Conservation (phyloP, 2,113 vertebrate genomes). For the Pomatostomus ruficeps region DNA sequence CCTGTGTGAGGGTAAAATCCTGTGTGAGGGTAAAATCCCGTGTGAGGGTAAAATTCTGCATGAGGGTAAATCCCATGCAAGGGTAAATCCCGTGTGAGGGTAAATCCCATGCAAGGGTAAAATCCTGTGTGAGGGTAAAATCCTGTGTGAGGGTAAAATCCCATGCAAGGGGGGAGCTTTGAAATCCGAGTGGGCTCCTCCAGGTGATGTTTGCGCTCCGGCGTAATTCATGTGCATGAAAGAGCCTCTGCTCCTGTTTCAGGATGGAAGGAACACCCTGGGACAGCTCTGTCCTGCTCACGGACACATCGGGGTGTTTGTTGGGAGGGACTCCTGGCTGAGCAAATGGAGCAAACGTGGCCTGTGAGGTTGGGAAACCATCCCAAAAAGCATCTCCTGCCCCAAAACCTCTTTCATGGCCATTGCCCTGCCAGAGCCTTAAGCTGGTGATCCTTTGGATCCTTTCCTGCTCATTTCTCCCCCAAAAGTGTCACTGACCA, state of each 20-base stretch:
- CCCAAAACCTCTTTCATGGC: not conserved
- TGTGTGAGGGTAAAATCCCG: no score
- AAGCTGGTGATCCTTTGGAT: rapidly evolving
- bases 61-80: no score
- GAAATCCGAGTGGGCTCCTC: constrained; percentile 48
- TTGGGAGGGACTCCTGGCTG: not conserved
- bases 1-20: no score
- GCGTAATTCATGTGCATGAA: constrained; percentile 13
- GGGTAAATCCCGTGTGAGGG: no score
- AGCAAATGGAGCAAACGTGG: rapidly evolving
- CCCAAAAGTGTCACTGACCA: not conserved
- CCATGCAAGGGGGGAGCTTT: no score
- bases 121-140: not conserved
- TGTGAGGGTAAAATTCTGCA: no score
- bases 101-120: no score
- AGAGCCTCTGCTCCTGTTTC: constrained; percentile 23
- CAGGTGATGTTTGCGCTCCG: not conserved
- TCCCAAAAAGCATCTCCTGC: not conserved
- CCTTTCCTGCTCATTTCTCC: not conserved
- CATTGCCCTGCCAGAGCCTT: not conserved
- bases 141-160: no score
- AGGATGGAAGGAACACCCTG: not conserved
- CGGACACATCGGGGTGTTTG: not conserved
- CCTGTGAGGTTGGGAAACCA: not conserved
- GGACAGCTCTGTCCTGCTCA: not conserved